Conservation (phyloP, 1,140 invertebrate species). For the Cyclargus thomasi region DNA sequence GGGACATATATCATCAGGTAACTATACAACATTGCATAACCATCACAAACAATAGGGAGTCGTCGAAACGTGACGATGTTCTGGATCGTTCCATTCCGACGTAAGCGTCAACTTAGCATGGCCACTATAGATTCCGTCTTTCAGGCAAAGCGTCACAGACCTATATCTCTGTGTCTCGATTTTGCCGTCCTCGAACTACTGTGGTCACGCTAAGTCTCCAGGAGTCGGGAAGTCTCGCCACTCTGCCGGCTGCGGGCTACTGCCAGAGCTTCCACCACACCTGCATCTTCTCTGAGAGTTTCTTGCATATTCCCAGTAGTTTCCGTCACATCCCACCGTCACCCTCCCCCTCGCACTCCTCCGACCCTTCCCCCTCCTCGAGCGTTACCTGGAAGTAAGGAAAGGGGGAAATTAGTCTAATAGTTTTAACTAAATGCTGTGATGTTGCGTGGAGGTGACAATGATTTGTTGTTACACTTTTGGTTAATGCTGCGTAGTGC, state of each 20-base stretch:
- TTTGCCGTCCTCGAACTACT: conserved; percentile 19
- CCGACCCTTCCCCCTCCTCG: conserved; percentile 85
- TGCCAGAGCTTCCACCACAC: conserved; percentile 85
- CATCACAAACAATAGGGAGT: conserved; percentile 61
- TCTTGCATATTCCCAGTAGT: conserved; percentile 88
- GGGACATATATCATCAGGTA: conserved; percentile 69
- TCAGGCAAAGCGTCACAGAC: no score
- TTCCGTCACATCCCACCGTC: conserved; percentile 90
- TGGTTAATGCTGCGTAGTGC: no score
- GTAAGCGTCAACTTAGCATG: conserved; percentile 53
- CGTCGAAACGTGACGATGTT: conserved; percentile 61
- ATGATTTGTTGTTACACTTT: no score
- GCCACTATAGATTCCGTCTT: no score
- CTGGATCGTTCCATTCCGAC: conserved; percentile 56
- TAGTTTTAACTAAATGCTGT: no score
- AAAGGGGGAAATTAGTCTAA: no score
- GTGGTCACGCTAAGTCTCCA: conserved; percentile 27
- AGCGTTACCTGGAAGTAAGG: conserved; percentile 82
- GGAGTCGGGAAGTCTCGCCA: conserved; percentile 16
- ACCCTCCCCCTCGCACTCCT: conserved; percentile 76
- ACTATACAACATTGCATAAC: conserved; percentile 68
- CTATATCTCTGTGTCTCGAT: no score
- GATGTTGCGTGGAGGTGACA: no score
- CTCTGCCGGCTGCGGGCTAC: conserved; percentile 56
- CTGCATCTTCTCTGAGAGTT: conserved; percentile 89